Base-by-base conservation (phyloP, 2,113 vertebrate genomes). In the Tragulus kanchil region DNA sequence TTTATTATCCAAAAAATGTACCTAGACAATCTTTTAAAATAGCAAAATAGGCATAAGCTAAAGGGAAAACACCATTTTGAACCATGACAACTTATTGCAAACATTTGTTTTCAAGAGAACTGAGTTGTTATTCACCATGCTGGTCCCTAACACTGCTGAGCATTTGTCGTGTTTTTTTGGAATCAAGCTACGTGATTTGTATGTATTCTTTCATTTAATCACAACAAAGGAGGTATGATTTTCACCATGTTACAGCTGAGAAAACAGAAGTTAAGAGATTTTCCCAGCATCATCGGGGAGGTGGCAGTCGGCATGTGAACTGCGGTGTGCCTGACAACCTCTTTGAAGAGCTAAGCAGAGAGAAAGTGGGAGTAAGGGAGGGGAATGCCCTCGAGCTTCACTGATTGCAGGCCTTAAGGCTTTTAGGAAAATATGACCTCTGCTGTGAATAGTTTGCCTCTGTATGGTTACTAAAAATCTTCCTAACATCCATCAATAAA, bases 11-110 rank as follows among this genome's bases (percentile, higher is more conserved):
- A 36, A 36, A 36, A 93, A 56, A 92, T 25, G 59, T 58, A 84
- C 31, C n/a, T 67, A 90, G n/a, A 52, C 26, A 65, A 26, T 93
- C 82, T 94, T 96, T 94, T 36, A 94, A 81, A 92, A 71, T 10
- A 87, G 19, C 5, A 14, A 86, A 93, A 71, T 54, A 93, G 61
- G 28, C 58, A 93, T 73, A 95, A 91, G 61, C 6, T 25, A 90
- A 91, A 86, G n/a, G 8, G 6, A 26, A 12, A 58, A 95, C 45
- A 36, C 1, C 50, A 64, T 62, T 84, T 71, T 48, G 91, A 96
- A 52, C 13, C 48, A 85, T 17, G 13, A 75, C 45, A 90, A 83
- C 23, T 78, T 73, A 95, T 8, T 21, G 75, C 84, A 94, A 90
- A 28, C 6, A 50, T 28, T 59, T 90, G 36, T 73, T 87, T 56